Evolutionary conservation across 2,113 vertebrate species (phyloP).

Genomic region (Sander lucioperca): DNA sequence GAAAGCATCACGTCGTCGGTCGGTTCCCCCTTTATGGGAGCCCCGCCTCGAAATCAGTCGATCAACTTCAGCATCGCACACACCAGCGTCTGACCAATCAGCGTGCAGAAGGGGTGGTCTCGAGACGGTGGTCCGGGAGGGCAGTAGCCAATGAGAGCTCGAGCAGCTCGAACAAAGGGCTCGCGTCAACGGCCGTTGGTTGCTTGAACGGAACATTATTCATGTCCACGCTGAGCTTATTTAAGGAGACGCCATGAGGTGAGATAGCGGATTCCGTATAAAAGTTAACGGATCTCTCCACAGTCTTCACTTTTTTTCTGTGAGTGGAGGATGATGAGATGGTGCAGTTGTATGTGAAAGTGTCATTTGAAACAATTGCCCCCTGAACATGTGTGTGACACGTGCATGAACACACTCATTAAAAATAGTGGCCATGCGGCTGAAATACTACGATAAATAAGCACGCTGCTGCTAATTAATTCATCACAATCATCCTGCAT

Average conservation of each 20-base stretch:
- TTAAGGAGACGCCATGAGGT: constrained; percentile 73
- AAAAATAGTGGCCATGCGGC: not conserved
- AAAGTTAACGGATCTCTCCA: constrained; percentile 21
- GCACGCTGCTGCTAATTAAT: constrained; percentile 35
- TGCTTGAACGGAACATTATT: constrained; percentile 69
- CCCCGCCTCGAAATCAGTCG: constrained; percentile 88
- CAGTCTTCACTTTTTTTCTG: not conserved
- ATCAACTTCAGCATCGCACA: constrained; percentile 84
- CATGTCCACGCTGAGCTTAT: constrained; percentile 58
- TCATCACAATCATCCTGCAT: constrained; percentile 37
- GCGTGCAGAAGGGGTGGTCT: constrained; percentile 58
- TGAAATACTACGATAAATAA: not conserved
- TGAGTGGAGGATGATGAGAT: not conserved
- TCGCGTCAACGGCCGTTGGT: constrained; percentile 67
- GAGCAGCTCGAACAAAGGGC: constrained; percentile 61
- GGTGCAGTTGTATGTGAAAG: rapidly evolving
- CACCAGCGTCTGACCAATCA: constrained; percentile 78
- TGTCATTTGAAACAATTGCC: not conserved
- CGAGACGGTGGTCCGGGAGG: constrained; percentile 82
- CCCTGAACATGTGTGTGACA: not conserved
- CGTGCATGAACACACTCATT: not conserved
- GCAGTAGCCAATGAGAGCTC: constrained; percentile 74
- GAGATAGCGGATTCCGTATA: constrained; percentile 40
- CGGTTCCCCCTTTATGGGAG: constrained; percentile 74
- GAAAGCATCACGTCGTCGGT: not conserved